Evolutionary conservation across 64 coral and sea anemone genomes (phyloP).

Genomic region (Astreopora myriophthalma): DNA sequence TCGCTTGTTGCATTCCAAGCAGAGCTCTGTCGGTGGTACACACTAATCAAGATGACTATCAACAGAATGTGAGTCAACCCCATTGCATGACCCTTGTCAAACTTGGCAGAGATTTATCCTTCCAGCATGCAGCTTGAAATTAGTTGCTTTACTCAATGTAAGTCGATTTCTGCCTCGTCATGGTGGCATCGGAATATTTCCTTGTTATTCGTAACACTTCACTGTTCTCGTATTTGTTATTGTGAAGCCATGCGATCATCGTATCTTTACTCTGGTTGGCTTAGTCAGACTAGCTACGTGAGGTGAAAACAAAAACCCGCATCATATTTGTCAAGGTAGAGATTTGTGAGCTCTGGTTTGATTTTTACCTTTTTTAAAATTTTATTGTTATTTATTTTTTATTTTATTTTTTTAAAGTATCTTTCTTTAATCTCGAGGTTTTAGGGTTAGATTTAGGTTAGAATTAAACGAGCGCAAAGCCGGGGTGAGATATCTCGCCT

Average conservation of each 20-base stretch:
- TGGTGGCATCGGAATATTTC: neutral
- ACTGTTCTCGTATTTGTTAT: neutral
- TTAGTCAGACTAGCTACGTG: neutral
- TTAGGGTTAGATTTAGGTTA: too few species aligned
- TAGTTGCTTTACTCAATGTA: neutral
- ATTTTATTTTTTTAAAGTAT: too few species aligned
- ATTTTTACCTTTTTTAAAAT: too few species aligned
- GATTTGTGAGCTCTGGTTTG: too few species aligned
- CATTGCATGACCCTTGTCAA: neutral
- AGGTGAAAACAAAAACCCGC: neutral
- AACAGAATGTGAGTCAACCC: neutral
- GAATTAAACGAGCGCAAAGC: too few species aligned
- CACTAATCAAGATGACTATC: neutral
- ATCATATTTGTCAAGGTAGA: neutral
- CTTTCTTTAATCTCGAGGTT: too few species aligned
- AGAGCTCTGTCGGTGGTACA: neutral
- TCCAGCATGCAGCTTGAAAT: neutral
- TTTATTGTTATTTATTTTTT: too few species aligned
- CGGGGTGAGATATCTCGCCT: too few species aligned
- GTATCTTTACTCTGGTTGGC: neutral
- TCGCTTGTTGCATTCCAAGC: neutral
- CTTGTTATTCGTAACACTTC: neutral
- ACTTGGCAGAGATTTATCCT: neutral
- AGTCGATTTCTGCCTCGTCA: constrained; percentile 20
- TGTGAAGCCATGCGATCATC: neutral